A percentile compares a stretch with the other conserved stretches of the same genome.
phyloP scores from a whole-genome alignment of 2,888 invertebrate species.

The Melipona bicolor region DNA sequence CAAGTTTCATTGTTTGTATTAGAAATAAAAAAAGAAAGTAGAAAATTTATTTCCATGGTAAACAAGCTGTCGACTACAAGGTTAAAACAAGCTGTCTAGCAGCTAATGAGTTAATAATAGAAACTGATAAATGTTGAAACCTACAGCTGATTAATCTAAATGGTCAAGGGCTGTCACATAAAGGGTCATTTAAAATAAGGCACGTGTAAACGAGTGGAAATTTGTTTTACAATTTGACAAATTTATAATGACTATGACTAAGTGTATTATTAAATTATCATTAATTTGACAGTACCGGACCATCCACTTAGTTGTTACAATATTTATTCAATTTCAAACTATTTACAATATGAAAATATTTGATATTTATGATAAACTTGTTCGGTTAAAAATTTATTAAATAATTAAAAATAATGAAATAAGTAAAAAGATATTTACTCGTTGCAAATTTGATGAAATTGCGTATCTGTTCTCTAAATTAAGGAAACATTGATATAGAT shows the following conservation, averaged over 20 bases:
- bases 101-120: constrained; percentile 1
- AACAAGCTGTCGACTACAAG: not conserved
- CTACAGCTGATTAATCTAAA: constrained; percentile 9
- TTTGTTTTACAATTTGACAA: constrained; percentile 18
- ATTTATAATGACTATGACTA: constrained; percentile 17
- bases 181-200: constrained; percentile 13
- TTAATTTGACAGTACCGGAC: constrained; percentile 38
- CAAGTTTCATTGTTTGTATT: not conserved
- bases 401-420: not conserved
- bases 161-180: constrained; percentile 9
- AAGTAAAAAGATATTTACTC: too few relatives aligned
- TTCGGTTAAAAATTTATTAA: too few relatives aligned
- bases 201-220: not conserved
- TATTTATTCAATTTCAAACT: constrained; percentile 17
- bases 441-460: too few relatives aligned
- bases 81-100: not conserved
- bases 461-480: too few relatives aligned
- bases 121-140: constrained; percentile 6
- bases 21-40: not conserved
- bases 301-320: constrained; percentile 33
- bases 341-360: constrained; percentile 1
- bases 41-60: not conserved
- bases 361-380: not conserved
- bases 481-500: too few relatives aligned
- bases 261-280: constrained; percentile 37